Evolutionary conservation across 2,888 invertebrate species (phyloP).

Genomic region (Bombylius major): DNA sequence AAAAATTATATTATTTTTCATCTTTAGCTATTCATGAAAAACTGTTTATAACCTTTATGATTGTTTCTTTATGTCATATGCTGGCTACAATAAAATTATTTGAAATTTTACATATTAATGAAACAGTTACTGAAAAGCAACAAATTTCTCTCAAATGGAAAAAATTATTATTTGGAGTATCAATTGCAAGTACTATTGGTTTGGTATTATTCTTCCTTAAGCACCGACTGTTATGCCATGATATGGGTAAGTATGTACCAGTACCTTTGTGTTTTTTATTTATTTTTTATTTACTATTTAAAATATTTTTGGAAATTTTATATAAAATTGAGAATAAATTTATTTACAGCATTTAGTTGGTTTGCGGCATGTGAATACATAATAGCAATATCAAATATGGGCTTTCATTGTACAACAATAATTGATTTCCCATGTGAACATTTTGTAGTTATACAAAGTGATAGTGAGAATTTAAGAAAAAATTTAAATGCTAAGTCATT

Average conservation of each 20-base stretch:
- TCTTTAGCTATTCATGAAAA: slow-evolving; percentile 77
- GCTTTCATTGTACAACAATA: slow-evolving; percentile 78
- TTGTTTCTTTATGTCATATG: slow-evolving; percentile 75
- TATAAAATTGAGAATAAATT: too few relatives aligned
- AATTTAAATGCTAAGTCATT: neutral
- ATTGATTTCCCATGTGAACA: slow-evolving; percentile 76
- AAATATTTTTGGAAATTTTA: neutral
- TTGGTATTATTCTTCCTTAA: slow-evolving; percentile 78
- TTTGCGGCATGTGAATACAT: slow-evolving; percentile 89
- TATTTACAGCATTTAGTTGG: slow-evolving; percentile 73
- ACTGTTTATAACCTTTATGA: slow-evolving; percentile 83
- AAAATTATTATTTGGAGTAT: slow-evolving; percentile 59
- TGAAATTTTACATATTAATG: slow-evolving; percentile 25
- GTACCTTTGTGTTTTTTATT: too few relatives aligned
- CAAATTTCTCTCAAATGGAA: slow-evolving; percentile 49
- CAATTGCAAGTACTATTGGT: slow-evolving; percentile 66
- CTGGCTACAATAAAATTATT: slow-evolving; percentile 52
- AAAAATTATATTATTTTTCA: neutral
- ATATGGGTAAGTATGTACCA: slow-evolving; percentile 59
- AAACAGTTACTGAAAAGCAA: slow-evolving; percentile 34
- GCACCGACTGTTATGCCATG: slow-evolving; percentile 79
- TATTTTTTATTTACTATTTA: neutral
- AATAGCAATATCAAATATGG: slow-evolving; percentile 85
- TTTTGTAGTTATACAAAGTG: slow-evolving; percentile 54
- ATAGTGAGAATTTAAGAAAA: slow-evolving; percentile 35